These are phyloP conservation scores for Cebidichthys violaceus DNA, from an alignment of 2,113 vertebrate genomes.

Conservation along the genomic window DNA sequence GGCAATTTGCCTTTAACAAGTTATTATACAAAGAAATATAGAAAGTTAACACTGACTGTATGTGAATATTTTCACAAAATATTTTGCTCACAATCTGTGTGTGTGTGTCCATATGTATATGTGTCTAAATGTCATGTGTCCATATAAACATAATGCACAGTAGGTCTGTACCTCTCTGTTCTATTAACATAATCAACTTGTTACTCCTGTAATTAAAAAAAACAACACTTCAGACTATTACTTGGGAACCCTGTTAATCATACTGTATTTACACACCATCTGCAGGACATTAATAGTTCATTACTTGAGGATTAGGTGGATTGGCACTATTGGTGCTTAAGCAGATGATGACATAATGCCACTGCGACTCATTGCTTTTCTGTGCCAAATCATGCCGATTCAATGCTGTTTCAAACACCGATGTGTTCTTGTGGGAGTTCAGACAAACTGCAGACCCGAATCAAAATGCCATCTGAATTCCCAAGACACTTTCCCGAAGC, in stretches of 20 bases:
- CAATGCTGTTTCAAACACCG: constrained; percentile 15
- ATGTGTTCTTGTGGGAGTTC: constrained; percentile 23
- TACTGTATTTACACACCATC: constrained; percentile 49
- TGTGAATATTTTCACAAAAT: not conserved
- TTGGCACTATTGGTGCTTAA: constrained; percentile 13
- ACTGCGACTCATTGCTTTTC: constrained; percentile 7
- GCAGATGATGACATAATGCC: constrained; percentile 7
- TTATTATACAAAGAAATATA: constrained; percentile 41
- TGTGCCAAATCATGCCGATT: constrained; percentile 22
- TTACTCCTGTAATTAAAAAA: not conserved
- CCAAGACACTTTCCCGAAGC: constrained; percentile 4
- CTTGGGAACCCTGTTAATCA: constrained; percentile 37
- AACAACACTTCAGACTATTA: constrained; percentile 34
- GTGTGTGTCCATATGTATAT: not conserved
- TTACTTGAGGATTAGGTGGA: constrained; percentile 35
- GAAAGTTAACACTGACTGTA: constrained; percentile 21
- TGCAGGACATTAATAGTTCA: constrained; percentile 34
- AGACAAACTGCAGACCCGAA: constrained; percentile 32
- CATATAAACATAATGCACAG: constrained; percentile 17
- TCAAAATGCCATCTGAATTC: constrained; percentile 19
- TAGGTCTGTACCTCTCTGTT: constrained; percentile 2
- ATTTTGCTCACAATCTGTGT: constrained; percentile 19
- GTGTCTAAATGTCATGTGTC: constrained; percentile 21
- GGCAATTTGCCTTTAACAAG: constrained; percentile 31
- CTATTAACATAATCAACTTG: constrained; percentile 22